Evolutionary conservation across 2,797 vertebrate genomes (phyloP), one percentile per base, ranked within the genome.

Genomic region (Catamblyrhynchus diadema): DNA sequence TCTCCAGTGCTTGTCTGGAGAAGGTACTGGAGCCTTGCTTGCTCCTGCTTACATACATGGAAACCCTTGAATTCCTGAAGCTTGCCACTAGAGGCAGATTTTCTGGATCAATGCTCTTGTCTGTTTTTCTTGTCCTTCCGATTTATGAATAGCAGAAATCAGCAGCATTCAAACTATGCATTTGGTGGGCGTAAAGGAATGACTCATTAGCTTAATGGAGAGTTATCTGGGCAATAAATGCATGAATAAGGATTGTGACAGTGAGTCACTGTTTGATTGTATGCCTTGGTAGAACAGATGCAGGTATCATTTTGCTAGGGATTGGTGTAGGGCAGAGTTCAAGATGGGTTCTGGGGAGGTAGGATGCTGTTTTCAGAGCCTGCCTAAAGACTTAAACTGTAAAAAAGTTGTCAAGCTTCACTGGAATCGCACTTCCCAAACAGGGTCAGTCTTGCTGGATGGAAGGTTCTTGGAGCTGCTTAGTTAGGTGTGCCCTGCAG

Each of bases 221-320:
- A 96, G 72, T 95, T 96, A 96, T 92, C 93, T 93, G 93, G 92
- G 62, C 86, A 96, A 93, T 96, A 96, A 96, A 80, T 50, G 78
- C 33, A 51, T 94, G 80, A 94, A 92, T 94, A 86, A 92, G 86
- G 78, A 73, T 91, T 41, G 28, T 90, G 84, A 88, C 74, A 80
- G 9, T 96, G 96, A 97, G 93, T 97, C 94, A 97, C 90, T 37
- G 8, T 37, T 41, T 50, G 89, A 67, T 88, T 90, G 82, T 86
- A 24, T 53, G 69, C 83, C 37, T 96, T 57, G 22, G 91, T 95
- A 89, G 85, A 71, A 93, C 87, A 64, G 57, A 61, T 89, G 61
- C 45, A 85, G 69, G 94, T 93, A 75, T 82, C 85, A 59, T 94
- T 95, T 94, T 91, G 72, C 66, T 67, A 5, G 42, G 82, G 61